phyloP scores from a whole-genome alignment of 2,113 vertebrate genomes.

The Cercocebus atys region DNA sequence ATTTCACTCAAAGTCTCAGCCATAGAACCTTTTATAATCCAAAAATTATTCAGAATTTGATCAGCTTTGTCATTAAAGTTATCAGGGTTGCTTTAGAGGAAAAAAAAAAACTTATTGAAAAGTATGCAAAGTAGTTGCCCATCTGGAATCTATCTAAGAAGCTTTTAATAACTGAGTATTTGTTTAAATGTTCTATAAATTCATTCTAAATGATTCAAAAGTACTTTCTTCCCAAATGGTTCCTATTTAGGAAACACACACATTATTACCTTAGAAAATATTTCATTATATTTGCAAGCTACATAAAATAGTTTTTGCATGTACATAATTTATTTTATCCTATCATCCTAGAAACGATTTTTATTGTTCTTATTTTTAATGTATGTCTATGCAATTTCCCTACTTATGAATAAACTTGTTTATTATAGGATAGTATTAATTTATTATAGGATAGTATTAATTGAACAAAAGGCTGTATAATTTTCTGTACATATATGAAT shows the following conservation, averaged over 20 bases:
- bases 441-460: neutral
- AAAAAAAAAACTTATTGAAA: conserved; percentile 38
- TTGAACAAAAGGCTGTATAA: neutral
- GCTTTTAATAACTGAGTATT: conserved; percentile 50
- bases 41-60: conserved; percentile 69
- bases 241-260: conserved; percentile 16
- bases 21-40: conserved; percentile 54
- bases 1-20: conserved; percentile 54
- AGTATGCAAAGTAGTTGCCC: conserved; percentile 58
- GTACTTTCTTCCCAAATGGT: conserved; percentile 6
- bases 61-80: conserved; percentile 53
- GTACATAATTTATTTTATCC: neutral
- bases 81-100: conserved; percentile 33
- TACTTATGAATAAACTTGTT: neutral
- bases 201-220: conserved; percentile 52
- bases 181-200: conserved; percentile 55
- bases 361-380: conserved; percentile 42
- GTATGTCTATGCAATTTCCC: neutral
- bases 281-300: conserved; percentile 32
- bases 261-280: neutral
- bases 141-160: conserved; percentile 52
- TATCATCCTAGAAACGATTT: conserved; percentile 23
- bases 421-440: neutral
- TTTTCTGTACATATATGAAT: conserved; percentile 14
- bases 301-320: neutral